Conservation (phyloP, 2,888 invertebrate species). For the Alitta virens region DNA sequence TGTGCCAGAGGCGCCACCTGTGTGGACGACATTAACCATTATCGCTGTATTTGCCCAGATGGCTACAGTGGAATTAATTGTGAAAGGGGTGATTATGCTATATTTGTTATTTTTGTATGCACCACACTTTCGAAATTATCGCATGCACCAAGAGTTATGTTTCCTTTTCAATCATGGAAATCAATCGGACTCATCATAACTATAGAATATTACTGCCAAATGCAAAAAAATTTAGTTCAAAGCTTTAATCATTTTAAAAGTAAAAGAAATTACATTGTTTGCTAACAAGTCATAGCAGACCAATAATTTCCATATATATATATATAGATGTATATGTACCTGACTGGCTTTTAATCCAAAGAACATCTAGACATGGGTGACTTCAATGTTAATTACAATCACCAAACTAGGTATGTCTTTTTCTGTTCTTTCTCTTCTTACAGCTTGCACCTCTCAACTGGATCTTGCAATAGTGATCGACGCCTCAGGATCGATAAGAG, state of each 20-base stretch:
- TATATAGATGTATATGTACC: no score
- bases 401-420: no score
- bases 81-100: conserved; percentile 2
- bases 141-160: neutral
- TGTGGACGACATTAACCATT: conserved; percentile 6
- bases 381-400: no score
- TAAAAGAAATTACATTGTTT: no score
- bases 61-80: conserved; percentile 9
- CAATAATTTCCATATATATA: no score
- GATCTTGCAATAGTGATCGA: conserved; percentile 2
- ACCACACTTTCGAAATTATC: neutral
- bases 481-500: conserved; percentile 2
- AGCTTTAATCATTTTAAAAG: no score
- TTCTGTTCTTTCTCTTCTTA: no score
- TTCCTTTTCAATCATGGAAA: neutral
- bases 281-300: no score
- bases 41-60: conserved; percentile 1
- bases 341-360: no score
- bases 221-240: no score
- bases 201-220: neutral
- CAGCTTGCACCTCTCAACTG: conserved; percentile 5
- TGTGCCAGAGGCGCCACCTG: conserved; percentile 1
- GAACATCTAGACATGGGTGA: no score
- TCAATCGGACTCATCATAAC: neutral
- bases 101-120: neutral